phyloP scores from a whole-genome alignment of 2,797 vertebrate species.

The Otolemur crassicaudatus region DNA sequence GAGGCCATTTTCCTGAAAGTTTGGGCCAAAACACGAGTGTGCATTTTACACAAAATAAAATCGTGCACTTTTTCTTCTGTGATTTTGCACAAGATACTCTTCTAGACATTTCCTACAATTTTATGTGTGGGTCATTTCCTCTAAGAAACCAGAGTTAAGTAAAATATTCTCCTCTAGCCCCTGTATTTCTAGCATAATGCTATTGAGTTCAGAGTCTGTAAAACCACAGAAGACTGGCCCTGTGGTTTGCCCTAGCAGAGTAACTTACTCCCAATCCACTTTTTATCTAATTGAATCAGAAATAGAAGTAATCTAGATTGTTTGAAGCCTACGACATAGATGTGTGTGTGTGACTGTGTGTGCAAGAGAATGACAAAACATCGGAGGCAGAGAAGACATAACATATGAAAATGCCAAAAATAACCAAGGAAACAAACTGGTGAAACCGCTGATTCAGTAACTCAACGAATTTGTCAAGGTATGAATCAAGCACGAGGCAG shows the following conservation, averaged over 20 bases:
- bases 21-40: no score
- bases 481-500: slow-evolving; percentile 9
- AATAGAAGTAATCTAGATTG: slow-evolving; percentile 14
- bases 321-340: neutral
- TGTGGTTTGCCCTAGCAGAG: neutral
- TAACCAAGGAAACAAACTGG: slow-evolving; percentile 28
- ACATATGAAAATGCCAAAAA: slow-evolving; percentile 51
- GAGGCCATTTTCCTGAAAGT: no score
- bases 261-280: neutral
- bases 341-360: neutral
- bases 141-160: neutral
- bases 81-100: neutral
- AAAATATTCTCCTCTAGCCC: neutral
- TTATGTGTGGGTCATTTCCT: neutral
- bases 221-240: neutral
- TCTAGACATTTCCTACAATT: neutral
- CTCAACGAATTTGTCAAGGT: slow-evolving; percentile 44
- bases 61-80: neutral
- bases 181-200: neutral
- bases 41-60: no score
- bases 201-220: neutral
- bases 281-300: slow-evolving; percentile 26
- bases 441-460: slow-evolving; percentile 64
- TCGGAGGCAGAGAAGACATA: slow-evolving; percentile 4
- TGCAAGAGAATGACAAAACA: neutral